phyloP scores from a whole-genome alignment of 2,888 invertebrate species.

The Mechanitis messenoides region DNA sequence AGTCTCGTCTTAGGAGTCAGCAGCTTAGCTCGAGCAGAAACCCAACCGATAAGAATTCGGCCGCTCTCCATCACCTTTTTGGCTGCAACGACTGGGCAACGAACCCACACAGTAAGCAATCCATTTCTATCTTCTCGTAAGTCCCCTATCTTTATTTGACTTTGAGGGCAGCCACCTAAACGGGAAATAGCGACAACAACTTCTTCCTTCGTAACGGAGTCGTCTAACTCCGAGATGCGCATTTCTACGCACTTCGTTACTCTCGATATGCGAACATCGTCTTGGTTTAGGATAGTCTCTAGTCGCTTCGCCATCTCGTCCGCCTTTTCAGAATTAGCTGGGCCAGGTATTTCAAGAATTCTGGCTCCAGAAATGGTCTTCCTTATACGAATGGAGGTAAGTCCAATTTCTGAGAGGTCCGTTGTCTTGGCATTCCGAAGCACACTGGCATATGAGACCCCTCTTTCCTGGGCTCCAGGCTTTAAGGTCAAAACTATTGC shows the following conservation, averaged over 20 bases:
- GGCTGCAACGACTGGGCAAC: conserved; percentile 24
- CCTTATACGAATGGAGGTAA: not conserved
- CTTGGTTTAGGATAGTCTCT: not conserved
- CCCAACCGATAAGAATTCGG: conserved; percentile 25
- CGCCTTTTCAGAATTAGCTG: not conserved
- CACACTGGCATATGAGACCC: not conserved
- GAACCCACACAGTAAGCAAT: conserved; percentile 5
- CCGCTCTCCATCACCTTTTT: conserved; percentile 17
- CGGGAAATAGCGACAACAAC: conserved; percentile 16
- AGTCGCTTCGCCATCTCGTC: not conserved
- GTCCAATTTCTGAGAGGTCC: not conserved
- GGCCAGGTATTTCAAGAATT: not conserved
- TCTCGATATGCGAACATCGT: not conserved
- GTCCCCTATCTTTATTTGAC: conserved; percentile 9
- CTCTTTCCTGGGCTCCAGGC: not conserved
- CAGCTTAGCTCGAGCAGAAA: conserved; percentile 15
- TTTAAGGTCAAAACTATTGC: not conserved
- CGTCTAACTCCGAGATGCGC: conserved; percentile 25
- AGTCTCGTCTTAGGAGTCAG: conserved; percentile 13
- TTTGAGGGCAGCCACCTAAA: conserved; percentile 10
- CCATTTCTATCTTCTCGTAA: conserved; percentile 1
- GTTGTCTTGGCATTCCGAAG: not conserved
- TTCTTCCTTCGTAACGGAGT: conserved; percentile 19
- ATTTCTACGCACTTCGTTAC: conserved; percentile 15
- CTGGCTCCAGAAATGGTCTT: not conserved